phyloP scores from a whole-genome alignment of 2,888 invertebrate species.

The Thera obeliscata region DNA sequence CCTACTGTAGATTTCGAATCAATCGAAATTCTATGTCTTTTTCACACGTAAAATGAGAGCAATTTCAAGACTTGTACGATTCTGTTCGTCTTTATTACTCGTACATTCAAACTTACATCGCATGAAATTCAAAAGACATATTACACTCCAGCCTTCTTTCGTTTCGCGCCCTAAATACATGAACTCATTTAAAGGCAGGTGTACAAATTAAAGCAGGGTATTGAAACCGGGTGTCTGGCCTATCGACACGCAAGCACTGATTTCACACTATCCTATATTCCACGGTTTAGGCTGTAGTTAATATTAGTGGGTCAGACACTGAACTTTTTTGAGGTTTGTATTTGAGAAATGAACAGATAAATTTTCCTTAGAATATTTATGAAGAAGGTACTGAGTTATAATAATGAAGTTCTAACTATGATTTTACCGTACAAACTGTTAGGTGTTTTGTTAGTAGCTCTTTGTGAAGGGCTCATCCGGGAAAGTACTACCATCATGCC shows the following conservation, averaged over 20 bases:
- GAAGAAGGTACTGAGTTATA: no score
- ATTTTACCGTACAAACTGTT: no score
- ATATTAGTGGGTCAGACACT: no score
- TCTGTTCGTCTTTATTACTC: neutral
- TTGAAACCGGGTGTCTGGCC: neutral
- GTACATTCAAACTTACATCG: slow-evolving; percentile 4
- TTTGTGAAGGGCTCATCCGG: no score
- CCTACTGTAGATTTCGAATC: neutral
- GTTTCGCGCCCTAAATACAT: slow-evolving; percentile 12
- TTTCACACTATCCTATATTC: no score
- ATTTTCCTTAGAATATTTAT: no score
- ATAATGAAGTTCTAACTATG: no score
- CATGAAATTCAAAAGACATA: slow-evolving; percentile 13
- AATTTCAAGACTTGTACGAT: neutral
- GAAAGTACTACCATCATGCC: no score
- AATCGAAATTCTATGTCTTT: neutral
- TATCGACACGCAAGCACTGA: neutral
- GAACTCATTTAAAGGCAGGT: neutral
- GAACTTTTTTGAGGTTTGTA: no score
- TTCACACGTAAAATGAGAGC: neutral
- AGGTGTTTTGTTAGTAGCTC: no score
- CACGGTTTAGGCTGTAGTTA: no score
- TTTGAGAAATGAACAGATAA: no score
- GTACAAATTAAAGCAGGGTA: neutral
- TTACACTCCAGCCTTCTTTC: slow-evolving; percentile 9